A percentile compares a stretch with the other conserved stretches of the same genome.
These are phyloP conservation scores for Eupeodes luniger DNA, from an alignment of 2,888 invertebrate genomes.

Conservation along the genomic window DNA sequence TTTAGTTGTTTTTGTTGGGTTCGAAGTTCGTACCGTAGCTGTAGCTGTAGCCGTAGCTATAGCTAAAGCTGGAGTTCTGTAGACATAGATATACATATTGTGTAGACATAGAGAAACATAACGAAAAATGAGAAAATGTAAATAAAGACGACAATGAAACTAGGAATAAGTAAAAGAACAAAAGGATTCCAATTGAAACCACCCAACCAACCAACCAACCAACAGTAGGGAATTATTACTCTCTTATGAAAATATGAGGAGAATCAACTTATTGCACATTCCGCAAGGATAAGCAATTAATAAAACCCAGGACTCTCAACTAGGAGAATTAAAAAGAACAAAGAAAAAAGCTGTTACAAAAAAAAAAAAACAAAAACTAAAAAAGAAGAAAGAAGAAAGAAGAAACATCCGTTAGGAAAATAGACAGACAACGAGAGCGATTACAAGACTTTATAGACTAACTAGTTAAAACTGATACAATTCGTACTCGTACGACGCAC, in stretches of 20 bases:
- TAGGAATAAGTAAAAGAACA: slow-evolving; percentile 17
- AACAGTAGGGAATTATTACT: slow-evolving; percentile 24
- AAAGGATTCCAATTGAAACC: slow-evolving; percentile 25
- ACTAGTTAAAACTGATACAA: slow-evolving; percentile 25
- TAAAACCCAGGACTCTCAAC: slow-evolving; percentile 31
- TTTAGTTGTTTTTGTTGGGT: neutral
- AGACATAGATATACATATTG: too few relatives aligned
- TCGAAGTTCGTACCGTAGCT: slow-evolving; percentile 2
- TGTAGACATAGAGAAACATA: slow-evolving; percentile 5
- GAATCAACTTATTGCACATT: slow-evolving; percentile 56
- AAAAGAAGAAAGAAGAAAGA: slow-evolving; percentile 27
- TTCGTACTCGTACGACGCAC: too few relatives aligned
- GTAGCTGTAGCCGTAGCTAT: too few relatives aligned
- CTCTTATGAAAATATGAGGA: slow-evolving; percentile 21
- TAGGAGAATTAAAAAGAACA: slow-evolving; percentile 6
- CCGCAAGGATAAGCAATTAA: slow-evolving; percentile 57
- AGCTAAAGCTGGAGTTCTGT: too few relatives aligned
- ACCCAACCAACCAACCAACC: slow-evolving; percentile 7
- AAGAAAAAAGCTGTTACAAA: slow-evolving; percentile 30
- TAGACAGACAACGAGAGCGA: slow-evolving; percentile 16
- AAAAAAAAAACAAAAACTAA: slow-evolving; percentile 11
- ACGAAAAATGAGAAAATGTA: slow-evolving; percentile 38
- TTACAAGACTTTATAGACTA: slow-evolving; percentile 44
- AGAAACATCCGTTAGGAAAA: slow-evolving; percentile 36
- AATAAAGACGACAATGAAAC: slow-evolving; percentile 45